A percentile compares a stretch with the other conserved stretches of the same genome.
Evolutionary conservation across 37 sponge, comb jelly and placozoan genomes (phyloP).

Genomic region (Agelas oroides): DNA sequence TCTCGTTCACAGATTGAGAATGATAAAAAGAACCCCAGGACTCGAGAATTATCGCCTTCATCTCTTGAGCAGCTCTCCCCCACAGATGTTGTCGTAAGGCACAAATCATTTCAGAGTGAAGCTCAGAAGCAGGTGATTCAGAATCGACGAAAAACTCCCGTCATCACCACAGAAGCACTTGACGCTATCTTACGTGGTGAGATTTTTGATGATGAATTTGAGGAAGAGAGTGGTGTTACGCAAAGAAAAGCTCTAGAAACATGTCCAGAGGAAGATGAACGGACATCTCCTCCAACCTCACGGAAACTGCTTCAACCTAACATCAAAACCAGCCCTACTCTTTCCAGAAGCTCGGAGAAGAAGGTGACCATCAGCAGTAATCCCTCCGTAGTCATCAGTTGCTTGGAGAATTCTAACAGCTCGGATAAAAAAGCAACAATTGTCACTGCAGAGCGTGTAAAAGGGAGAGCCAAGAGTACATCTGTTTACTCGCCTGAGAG

Average conservation of each 20-base stretch:
- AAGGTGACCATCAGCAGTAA: neutral
- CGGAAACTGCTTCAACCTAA: neutral
- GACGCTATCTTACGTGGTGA: constrained; percentile 27
- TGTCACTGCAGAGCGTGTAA: neutral
- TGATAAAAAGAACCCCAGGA: no score
- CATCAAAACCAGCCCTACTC: neutral
- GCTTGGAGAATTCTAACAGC: neutral
- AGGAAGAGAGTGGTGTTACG: neutral
- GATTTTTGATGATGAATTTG: constrained; percentile 22
- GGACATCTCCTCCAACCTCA: neutral
- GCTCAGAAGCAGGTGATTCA: neutral
- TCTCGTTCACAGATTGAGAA: no score
- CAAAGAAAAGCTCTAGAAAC: constrained; percentile 6
- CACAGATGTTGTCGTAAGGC: neutral
- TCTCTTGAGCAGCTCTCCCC: neutral
- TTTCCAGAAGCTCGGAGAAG: neutral
- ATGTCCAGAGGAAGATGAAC: constrained; percentile 47
- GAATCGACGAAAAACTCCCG: constrained; percentile 42
- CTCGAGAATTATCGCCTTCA: no score
- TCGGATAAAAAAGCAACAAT: neutral
- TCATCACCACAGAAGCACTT: constrained; percentile 30
- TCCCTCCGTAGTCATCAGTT: neutral
- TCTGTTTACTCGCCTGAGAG: neutral
- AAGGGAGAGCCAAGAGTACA: neutral
- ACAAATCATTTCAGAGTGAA: constrained; percentile 2